Evolutionary conservation across 2,797 vertebrate genomes (phyloP).

Genomic region (Lepidocolaptes lacrymiger): DNA sequence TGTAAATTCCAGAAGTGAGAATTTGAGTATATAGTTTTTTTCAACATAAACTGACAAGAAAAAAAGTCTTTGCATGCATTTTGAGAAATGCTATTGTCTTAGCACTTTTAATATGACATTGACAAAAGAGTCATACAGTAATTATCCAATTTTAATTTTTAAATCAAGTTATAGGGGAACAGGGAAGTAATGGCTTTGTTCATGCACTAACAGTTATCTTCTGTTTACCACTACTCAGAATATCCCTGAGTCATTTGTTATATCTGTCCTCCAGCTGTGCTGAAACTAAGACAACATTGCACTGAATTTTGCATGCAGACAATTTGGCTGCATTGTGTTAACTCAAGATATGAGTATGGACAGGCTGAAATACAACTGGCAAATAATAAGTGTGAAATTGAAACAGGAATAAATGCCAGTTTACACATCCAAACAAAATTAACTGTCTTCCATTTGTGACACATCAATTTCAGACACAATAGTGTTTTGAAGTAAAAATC

Average conservation of each 20-base stretch:
- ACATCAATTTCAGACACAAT: not conserved
- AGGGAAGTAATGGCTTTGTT: not conserved
- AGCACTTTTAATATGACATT: not conserved
- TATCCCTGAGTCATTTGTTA: not conserved
- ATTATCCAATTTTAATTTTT: slow-evolving; percentile 11
- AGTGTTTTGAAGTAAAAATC: not conserved
- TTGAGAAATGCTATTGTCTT: not conserved
- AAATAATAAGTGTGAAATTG: slow-evolving; percentile 22
- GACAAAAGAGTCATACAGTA: not conserved
- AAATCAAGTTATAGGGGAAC: not conserved
- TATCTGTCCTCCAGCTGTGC: not conserved
- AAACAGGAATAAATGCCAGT: not conserved
- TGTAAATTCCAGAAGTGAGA: not conserved
- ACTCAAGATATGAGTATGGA: not conserved
- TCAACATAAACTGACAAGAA: not conserved
- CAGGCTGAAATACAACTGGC: slow-evolving; percentile 25
- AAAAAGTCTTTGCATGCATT: not conserved
- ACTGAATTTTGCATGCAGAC: not conserved
- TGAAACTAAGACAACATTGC: not conserved
- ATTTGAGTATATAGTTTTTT: not conserved
- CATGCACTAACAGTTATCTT: not conserved
- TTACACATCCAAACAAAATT: not conserved
- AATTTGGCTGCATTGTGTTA: not conserved
- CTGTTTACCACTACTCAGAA: not conserved
- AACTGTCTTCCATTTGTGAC: not conserved